Evolutionary conservation across 2,797 vertebrate species (phyloP).

Genomic region (Channallabes apus): DNA sequence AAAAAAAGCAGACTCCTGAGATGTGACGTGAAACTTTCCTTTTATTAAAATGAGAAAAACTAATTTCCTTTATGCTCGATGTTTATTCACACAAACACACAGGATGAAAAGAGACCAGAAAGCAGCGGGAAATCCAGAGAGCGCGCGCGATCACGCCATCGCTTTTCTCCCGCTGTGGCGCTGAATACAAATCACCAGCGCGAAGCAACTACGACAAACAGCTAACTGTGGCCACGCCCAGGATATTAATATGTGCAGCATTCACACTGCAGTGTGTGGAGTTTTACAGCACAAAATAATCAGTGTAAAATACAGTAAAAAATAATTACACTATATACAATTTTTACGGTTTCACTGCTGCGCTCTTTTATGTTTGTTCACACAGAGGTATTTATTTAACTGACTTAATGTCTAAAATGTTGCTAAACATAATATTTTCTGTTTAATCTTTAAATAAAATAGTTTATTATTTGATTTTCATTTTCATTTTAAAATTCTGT

Average conservation of each 20-base stretch:
- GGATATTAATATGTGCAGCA: background rate
- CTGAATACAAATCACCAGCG: background rate
- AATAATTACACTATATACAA: background rate
- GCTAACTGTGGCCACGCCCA: no score
- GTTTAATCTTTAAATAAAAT: background rate
- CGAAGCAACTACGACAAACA: no score
- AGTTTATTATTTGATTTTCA: background rate
- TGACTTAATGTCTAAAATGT: no score
- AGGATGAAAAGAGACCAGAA: background rate
- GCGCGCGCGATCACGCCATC: background rate
- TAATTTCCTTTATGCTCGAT: background rate
- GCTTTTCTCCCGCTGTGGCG: background rate
- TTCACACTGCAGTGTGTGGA: background rate
- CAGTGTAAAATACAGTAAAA: background rate
- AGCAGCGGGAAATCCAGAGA: background rate
- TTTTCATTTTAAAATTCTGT: background rate
- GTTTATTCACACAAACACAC: background rate
- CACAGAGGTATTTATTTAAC: background rate
- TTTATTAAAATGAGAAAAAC: background rate
- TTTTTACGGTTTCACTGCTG: background rate
- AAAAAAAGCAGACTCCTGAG: background rate
- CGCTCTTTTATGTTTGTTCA: background rate
- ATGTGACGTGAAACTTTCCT: background rate
- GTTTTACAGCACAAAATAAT: background rate
- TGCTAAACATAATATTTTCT: no score